A percentile compares a stretch with the other conserved stretches of the same genome.
phyloP scores from a whole-genome alignment of 2,113 vertebrate species.

The Caranx melampygus region DNA sequence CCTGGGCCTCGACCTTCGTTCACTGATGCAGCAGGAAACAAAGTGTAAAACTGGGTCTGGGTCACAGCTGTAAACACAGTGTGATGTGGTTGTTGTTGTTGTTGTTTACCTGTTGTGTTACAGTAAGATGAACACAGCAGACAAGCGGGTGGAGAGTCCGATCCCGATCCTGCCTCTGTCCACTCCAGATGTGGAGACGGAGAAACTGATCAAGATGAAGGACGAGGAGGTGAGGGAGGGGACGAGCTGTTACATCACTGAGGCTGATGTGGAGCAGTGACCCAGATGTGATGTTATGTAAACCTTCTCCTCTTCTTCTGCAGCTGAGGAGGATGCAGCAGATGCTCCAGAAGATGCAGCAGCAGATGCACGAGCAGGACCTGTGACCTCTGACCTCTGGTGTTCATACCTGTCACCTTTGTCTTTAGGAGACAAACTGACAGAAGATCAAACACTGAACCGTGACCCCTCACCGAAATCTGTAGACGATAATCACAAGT shows the following conservation, averaged over 20 bases:
- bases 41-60: too few species aligned
- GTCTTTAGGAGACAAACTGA: not conserved
- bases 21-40: too few species aligned
- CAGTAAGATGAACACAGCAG: constrained; percentile 93
- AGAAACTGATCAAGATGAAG: constrained; percentile 95
- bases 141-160: constrained; percentile 91
- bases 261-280: constrained; percentile 30
- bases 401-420: not conserved
- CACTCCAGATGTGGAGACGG: constrained; percentile 89
- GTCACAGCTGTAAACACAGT: too few species aligned
- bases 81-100: not conserved
- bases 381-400: constrained; percentile 59
- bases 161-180: constrained; percentile 90
- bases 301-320: constrained; percentile 4
- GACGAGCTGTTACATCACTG: constrained; percentile 26
- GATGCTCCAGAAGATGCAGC: constrained; percentile 85
- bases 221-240: constrained; percentile 88
- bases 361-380: constrained; percentile 84
- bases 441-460: not conserved
- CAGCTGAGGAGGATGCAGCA: constrained; percentile 83
- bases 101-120: not conserved
- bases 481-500: not conserved
- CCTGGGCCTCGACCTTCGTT: too few species aligned
- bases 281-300: constrained; percentile 36
- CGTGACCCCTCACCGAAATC: not conserved